Evolutionary conservation across 2,888 invertebrate species (phyloP), one percentile per base, ranked within the genome.

Genomic region (Melipona beecheii): DNA sequence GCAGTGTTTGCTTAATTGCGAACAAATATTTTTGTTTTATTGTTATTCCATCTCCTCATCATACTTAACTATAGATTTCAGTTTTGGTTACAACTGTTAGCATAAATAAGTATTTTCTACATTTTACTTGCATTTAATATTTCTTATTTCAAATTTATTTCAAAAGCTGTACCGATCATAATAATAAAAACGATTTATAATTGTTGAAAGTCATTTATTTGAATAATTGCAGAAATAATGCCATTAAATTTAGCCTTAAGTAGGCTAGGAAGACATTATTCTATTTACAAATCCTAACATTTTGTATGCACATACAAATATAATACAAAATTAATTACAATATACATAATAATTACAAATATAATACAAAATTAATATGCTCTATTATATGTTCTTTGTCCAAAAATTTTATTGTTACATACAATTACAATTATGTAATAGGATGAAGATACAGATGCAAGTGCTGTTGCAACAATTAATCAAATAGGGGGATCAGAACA

Each of bases 371-470:
- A 27, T 60, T 60, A 31, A 50, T n/a, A 2, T 60, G 19, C 19
- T 31, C 31, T 31, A 11, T 31, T 31, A 62, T 62, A 11, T 31
- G 4, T 60, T 60, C 2, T 60, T 60, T 60, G 15, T 21, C 6
- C 6, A 21, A 36, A 36, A 65, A 65, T 36, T 36, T 15, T 58
- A 17, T 56, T 11, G 11, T 71, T 75, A 75, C 17, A 54, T 66
- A 21, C 4, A 27, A 64, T 49, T n/a, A 5, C 19, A 68, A 73
- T 60, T 62, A 27, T 78, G 19, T 69, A 36, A 78, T 73, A 93
- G 93, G 93, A 93, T 73, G 92, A 92, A 83, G 90, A 92, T 68
- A 91, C 92, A 9, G 93, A 93, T 70, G 91, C 91, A 11, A 92
- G 90, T 4, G 86, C 91, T 54, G 91, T 93, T 27, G 92, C 92